Evolutionary conservation across 2,797 vertebrate genomes (phyloP).

Genomic region (Sebastes ruberrimus): DNA sequence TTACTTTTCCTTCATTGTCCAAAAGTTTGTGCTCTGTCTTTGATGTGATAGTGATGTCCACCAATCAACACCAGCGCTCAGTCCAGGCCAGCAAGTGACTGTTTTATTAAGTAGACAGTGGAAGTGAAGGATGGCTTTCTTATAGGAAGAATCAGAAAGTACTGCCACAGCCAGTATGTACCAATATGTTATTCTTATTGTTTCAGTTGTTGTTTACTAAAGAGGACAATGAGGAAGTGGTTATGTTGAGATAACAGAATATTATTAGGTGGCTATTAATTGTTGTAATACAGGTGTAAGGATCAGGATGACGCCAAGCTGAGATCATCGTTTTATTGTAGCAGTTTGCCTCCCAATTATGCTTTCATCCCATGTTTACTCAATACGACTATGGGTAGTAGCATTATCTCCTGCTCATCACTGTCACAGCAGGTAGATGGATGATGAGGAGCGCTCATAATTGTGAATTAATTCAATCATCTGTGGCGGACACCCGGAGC

Average conservation of each 20-base stretch:
- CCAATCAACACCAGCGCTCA: not conserved
- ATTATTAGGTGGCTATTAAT: not conserved
- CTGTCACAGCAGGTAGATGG: conserved; percentile 77
- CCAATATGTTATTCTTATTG: not conserved
- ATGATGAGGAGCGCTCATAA: conserved; percentile 70
- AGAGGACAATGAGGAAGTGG: not conserved
- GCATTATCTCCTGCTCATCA: conserved; percentile 68
- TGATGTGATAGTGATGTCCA: not conserved
- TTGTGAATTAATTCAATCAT: conserved; percentile 78
- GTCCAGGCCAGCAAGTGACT: not conserved
- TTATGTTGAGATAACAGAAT: not conserved
- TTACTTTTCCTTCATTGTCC: not conserved
- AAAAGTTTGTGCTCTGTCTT: not conserved
- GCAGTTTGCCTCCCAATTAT: conserved; percentile 43
- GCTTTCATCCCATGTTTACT: conserved; percentile 59
- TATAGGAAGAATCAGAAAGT: not conserved
- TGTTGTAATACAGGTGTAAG: conserved; percentile 12
- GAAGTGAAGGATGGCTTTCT: not conserved
- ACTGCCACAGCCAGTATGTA: not conserved
- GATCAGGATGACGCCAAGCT: conserved; percentile 10
- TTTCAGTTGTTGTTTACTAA: not conserved
- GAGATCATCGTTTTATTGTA: conserved; percentile 20
- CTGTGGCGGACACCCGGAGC: conserved; percentile 58
- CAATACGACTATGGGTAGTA: conserved; percentile 53
- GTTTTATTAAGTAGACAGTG: not conserved